phyloP scores from a whole-genome alignment of 53 echinoderm and acorn worm genomes.

The Zoroaster sp. region DNA sequence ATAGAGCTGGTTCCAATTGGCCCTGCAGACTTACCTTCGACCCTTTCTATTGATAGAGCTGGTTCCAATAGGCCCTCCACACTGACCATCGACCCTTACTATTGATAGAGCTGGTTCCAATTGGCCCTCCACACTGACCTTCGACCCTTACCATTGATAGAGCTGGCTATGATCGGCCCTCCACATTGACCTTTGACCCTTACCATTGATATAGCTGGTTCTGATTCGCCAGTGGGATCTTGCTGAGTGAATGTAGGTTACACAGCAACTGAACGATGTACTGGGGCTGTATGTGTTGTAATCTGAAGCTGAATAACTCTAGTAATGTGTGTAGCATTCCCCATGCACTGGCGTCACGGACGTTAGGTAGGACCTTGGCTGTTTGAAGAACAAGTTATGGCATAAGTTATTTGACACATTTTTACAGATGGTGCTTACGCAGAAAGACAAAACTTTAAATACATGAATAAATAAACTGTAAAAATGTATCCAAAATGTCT shows the following conservation, averaged over 20 bases:
- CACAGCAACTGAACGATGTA: constrained; percentile 90
- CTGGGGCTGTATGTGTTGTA: constrained; percentile 96
- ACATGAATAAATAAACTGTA: no score
- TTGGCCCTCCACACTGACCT: not conserved
- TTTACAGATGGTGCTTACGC: no score
- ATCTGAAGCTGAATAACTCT: constrained; percentile 87
- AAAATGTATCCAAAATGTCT: no score
- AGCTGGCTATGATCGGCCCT: not conserved
- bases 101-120: not conserved
- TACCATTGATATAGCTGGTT: constrained; percentile 94
- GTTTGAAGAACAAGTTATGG: no score
- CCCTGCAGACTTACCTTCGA: no score
- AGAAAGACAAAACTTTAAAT: no score
- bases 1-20: constrained; percentile 16
- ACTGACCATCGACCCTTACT: no score
- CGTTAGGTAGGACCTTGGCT: constrained; percentile 86
- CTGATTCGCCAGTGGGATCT: constrained; percentile 83
- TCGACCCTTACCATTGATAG: constrained; percentile 77
- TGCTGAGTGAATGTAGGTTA: constrained; percentile 79
- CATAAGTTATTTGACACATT: no score
- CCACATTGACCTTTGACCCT: constrained; percentile 20
- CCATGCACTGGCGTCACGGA: constrained; percentile 81
- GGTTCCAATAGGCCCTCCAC: constrained; percentile 14
- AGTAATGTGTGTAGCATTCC: constrained; percentile 90
- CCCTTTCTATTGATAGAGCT: not conserved